Evolutionary conservation across 1,140 invertebrate species (phyloP).

Genomic region (Bombus cullumanus): DNA sequence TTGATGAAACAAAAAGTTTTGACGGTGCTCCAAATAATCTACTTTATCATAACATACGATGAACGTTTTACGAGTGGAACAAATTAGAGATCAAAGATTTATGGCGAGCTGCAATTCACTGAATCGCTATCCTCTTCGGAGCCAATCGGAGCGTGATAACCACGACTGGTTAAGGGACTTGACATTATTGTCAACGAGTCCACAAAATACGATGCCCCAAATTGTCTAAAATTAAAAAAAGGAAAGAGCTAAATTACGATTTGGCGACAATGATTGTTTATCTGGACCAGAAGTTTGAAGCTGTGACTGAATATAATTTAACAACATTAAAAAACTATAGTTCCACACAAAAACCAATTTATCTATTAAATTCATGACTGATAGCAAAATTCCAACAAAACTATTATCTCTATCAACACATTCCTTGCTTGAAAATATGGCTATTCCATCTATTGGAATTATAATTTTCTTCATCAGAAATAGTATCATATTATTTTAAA

Average conservation of each 20-base stretch:
- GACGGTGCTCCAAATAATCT: neutral
- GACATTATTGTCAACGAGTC: neutral
- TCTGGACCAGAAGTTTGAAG: too few species aligned
- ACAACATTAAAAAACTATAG: neutral
- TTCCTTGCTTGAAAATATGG: too few species aligned
- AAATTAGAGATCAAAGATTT: slow-evolving; percentile 36
- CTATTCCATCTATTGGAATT: too few species aligned
- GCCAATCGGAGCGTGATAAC: slow-evolving; percentile 22
- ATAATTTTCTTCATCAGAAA: too few species aligned
- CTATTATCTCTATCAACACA: too few species aligned
- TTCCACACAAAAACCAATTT: neutral
- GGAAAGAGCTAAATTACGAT: neutral
- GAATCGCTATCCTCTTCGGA: neutral
- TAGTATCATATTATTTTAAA: too few species aligned
- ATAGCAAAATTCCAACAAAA: too few species aligned
- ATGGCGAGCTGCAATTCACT: slow-evolving; percentile 6
- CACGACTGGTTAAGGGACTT: neutral
- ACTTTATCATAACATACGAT: neutral
- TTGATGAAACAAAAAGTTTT: too few species aligned
- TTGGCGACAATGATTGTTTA: neutral
- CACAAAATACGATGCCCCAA: neutral
- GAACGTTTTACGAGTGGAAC: slow-evolving; percentile 9
- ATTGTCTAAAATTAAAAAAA: neutral
- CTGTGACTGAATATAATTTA: too few species aligned
- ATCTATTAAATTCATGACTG: too few species aligned